Conservation (phyloP, 2,888 invertebrate species). For the Tenthredo livida region DNA sequence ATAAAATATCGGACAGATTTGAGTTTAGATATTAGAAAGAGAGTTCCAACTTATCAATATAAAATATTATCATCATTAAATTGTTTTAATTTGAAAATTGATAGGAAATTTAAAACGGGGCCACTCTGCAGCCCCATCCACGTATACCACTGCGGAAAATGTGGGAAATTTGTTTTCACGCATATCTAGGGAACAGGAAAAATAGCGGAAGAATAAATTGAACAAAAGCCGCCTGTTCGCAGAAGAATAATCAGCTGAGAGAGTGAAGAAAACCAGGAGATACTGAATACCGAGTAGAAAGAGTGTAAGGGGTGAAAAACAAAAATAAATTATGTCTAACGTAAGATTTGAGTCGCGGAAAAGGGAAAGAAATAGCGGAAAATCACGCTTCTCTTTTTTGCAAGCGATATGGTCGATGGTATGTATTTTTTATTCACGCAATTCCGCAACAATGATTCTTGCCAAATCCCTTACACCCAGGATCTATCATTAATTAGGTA, state of each 20-base stretch:
- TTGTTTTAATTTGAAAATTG: not conserved
- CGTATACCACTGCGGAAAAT: not conserved
- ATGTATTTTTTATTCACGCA: not conserved
- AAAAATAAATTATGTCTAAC: not conserved
- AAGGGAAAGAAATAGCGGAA: not conserved
- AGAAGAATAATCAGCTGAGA: conserved; percentile 28
- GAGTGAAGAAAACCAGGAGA: conserved; percentile 36
- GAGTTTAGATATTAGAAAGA: not conserved
- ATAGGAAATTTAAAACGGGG: not conserved
- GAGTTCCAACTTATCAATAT: not conserved
- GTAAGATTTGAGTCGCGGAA: not conserved
- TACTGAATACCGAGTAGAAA: not conserved
- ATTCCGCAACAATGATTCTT: not conserved
- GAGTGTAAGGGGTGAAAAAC: not conserved
- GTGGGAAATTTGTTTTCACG: not conserved
- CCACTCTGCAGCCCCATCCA: not conserved
- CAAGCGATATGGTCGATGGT: not conserved
- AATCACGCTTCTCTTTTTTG: not conserved
- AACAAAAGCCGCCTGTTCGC: not conserved
- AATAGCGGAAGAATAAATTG: conserved; percentile 4
- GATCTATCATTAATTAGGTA: not conserved
- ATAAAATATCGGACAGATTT: not conserved
- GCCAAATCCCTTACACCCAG: not conserved
- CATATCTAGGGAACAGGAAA: too few relatives aligned
- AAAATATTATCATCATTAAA: not conserved